phyloP scores from a whole-genome alignment of 2,113 vertebrate genomes.

The Protobothrops mucrosquamatus region DNA sequence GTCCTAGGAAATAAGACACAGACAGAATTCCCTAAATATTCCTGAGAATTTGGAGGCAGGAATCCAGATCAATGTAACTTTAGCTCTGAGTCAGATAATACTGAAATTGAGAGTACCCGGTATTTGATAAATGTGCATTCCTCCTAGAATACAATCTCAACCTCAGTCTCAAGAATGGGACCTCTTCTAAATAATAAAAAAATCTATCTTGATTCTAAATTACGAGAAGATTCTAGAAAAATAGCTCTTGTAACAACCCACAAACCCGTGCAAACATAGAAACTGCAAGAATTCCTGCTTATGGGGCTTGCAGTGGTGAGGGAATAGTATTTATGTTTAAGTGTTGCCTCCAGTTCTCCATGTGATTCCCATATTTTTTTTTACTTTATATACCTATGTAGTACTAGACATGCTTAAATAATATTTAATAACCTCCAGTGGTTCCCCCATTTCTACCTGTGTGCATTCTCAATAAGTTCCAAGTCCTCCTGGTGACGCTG shows the following conservation, averaged over 20 bases:
- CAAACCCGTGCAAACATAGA: not conserved
- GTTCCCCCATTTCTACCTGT: constrained; percentile 70
- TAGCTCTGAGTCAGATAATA: not conserved
- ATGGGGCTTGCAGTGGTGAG: not conserved
- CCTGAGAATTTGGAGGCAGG: not conserved
- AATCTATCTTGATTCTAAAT: not conserved
- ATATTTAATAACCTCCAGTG: not conserved
- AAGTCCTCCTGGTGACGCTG: constrained; percentile 77
- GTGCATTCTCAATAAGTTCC: constrained; percentile 76
- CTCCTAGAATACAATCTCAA: not conserved
- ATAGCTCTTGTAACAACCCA: not conserved
- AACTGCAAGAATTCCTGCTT: not conserved
- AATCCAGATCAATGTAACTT: not conserved
- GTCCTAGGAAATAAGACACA: not conserved
- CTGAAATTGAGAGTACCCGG: not conserved
- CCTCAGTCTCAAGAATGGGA: not conserved
- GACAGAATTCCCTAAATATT: not conserved
- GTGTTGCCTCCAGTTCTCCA: not conserved
- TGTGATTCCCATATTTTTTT: not conserved
- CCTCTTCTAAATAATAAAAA: not conserved
- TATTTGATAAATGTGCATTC: not conserved
- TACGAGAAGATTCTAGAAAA: not conserved
- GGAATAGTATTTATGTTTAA: not conserved
- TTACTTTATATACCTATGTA: not conserved
- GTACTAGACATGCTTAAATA: not conserved